These are phyloP conservation scores for Carassius carassius DNA, from an alignment of 2,113 vertebrate genomes.

Conservation along the genomic window DNA sequence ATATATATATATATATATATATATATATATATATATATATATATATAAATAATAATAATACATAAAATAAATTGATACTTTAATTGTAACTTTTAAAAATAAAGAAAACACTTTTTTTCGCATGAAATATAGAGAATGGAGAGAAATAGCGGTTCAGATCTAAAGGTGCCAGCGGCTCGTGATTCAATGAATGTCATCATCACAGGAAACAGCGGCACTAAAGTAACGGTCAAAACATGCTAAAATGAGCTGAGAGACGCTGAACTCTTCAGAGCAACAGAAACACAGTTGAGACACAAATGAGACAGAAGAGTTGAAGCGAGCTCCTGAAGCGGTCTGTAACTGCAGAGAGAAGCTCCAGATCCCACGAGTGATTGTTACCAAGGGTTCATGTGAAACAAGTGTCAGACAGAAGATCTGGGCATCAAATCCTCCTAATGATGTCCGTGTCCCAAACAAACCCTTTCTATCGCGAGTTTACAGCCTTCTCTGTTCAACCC, in stretches of 20 bases:
- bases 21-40: too few species aligned
- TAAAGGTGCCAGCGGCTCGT: neutral
- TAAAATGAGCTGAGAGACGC: neutral
- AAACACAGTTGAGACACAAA: neutral
- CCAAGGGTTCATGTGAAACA: neutral
- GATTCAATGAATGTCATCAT: neutral
- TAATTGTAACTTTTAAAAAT: too few species aligned
- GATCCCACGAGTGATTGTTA: conserved; percentile 38
- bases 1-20: too few species aligned
- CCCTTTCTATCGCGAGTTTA: conserved; percentile 1
- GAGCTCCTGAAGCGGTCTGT: neutral
- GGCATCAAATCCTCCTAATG: conserved; percentile 53
- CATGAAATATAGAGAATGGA: neutral
- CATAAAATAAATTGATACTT: too few species aligned
- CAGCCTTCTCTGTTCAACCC: neutral
- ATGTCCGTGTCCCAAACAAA: conserved; percentile 44
- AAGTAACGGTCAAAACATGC: neutral
- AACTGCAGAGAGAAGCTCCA: neutral
- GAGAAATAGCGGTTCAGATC: neutral
- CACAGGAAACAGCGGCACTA: neutral
- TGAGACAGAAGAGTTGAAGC: neutral
- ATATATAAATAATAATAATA: too few species aligned
- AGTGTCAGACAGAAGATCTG: conserved; percentile 53
- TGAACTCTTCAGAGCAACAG: neutral
- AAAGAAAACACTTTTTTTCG: too few species aligned